A percentile compares a stretch with the other conserved stretches of the same genome.
Conservation (phyloP, 2,888 invertebrate species). For the Melolontha melolontha region DNA sequence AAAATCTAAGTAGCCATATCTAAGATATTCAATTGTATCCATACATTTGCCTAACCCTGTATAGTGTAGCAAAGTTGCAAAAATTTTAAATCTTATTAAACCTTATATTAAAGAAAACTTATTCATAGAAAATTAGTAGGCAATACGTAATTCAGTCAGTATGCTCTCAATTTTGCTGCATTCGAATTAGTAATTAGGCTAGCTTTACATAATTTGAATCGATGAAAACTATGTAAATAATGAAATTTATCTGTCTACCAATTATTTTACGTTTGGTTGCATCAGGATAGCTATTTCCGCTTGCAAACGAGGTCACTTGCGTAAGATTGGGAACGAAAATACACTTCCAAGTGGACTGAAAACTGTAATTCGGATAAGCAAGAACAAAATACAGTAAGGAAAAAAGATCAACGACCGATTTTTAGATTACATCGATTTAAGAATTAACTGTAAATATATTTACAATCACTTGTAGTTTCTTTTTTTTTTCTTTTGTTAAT, state of each 20-base stretch:
- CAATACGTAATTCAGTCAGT: no score
- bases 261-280: constrained; percentile 47
- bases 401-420: constrained; percentile 50
- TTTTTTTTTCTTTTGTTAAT: constrained; percentile 8
- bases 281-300: constrained; percentile 51
- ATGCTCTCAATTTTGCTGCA: neutral
- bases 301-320: constrained; percentile 52
- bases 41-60: no score
- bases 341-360: constrained; percentile 51
- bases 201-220: neutral
- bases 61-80: no score
- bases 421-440: constrained; percentile 46
- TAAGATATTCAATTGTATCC: no score
- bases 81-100: no score
- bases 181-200: constrained; percentile 11
- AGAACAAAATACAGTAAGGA: constrained; percentile 46
- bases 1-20: no score
- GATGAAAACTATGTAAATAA: constrained; percentile 23
- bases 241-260: constrained; percentile 32
- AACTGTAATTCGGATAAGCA: constrained; percentile 50
- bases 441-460: constrained; percentile 39
- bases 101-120: no score
- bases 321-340: constrained; percentile 53
- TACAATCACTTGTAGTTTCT: constrained; percentile 12
- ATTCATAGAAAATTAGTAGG: no score